Conservation (phyloP, 2,113 vertebrate species). For the Muntiacus muntjak region DNA sequence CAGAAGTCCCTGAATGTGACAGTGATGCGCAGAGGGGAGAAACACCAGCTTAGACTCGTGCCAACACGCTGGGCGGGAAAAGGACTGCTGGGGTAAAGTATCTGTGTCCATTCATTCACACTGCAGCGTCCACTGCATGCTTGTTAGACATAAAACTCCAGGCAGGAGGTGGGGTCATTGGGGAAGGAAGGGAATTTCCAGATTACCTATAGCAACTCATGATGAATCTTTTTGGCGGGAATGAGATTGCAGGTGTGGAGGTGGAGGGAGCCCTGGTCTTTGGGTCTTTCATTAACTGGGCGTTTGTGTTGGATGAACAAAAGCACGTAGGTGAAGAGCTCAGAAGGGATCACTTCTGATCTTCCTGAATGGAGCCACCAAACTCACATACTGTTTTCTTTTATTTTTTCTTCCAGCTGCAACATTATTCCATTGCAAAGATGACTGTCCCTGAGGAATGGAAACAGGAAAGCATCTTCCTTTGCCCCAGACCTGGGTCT, state of each 20-base stretch:
- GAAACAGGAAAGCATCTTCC: conserved; percentile 39
- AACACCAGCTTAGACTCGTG: conserved; percentile 86
- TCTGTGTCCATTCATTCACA: not conserved
- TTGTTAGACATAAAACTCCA: not conserved
- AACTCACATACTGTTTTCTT: not conserved
- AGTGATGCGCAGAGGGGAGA: conserved; percentile 86
- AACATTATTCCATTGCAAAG: conserved; percentile 84
- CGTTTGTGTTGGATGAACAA: not conserved
- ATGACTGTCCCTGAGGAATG: conserved; percentile 66
- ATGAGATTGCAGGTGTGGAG: not conserved
- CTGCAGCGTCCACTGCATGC: rapidly evolving
- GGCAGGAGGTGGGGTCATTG: too few relatives aligned
- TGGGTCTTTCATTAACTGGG: not conserved
- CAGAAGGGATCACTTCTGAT: not conserved
- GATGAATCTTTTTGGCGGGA: not conserved
- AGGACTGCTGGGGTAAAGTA: conserved; percentile 92
- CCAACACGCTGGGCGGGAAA: conserved; percentile 92
- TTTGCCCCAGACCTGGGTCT: conserved; percentile 29
- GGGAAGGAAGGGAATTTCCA: not conserved
- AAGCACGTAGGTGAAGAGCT: not conserved
- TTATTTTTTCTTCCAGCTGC: conserved; percentile 76
- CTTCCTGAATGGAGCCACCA: not conserved
- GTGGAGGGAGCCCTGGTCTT: not conserved
- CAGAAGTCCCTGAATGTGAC: conserved; percentile 90
- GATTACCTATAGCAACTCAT: not conserved